Conservation (phyloP, 1,140 invertebrate genomes). For the Drosophila bocki region DNA sequence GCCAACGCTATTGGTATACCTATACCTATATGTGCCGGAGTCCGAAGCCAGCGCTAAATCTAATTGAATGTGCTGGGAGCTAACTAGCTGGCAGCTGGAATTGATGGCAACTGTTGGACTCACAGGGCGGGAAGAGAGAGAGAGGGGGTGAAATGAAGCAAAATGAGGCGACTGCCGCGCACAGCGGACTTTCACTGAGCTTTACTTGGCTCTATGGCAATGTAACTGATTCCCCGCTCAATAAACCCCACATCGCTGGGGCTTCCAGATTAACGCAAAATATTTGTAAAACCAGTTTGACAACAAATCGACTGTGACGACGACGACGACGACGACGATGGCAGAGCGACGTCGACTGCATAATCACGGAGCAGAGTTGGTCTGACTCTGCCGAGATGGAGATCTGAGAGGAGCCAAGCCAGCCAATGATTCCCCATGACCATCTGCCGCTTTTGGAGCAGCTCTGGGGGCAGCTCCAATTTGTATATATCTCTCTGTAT, state of each 20-base stretch:
- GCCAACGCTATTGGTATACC: slow-evolving; percentile 31
- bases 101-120: neutral
- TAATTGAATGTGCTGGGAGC: slow-evolving; percentile 75
- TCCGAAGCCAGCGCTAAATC: slow-evolving; percentile 63
- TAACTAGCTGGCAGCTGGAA: slow-evolving; percentile 33
- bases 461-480: slow-evolving; percentile 67
- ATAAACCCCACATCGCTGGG: slow-evolving; percentile 38
- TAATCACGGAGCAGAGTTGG: slow-evolving; percentile 62
- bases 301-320: slow-evolving; percentile 81
- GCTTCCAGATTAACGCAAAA: slow-evolving; percentile 78
- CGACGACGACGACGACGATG: slow-evolving; percentile 36
- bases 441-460: slow-evolving; percentile 61
- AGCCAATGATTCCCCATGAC: slow-evolving; percentile 46
- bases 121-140: neutral
- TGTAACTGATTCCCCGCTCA: slow-evolving; percentile 53
- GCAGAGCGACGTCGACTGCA: slow-evolving; percentile 56
- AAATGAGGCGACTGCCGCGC: slow-evolving; percentile 22
- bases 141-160: neutral
- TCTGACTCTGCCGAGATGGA: slow-evolving; percentile 6
- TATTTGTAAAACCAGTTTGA: slow-evolving; percentile 84
- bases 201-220: slow-evolving; percentile 69
- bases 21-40: slow-evolving; percentile 22
- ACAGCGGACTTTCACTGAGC: slow-evolving; percentile 79
- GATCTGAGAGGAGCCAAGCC: slow-evolving; percentile 12
- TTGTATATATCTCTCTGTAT: slow-evolving; percentile 55